These are phyloP conservation scores for Peromyscus aztecus DNA, from an alignment of 2,797 vertebrate genomes.

Conservation along the genomic window DNA sequence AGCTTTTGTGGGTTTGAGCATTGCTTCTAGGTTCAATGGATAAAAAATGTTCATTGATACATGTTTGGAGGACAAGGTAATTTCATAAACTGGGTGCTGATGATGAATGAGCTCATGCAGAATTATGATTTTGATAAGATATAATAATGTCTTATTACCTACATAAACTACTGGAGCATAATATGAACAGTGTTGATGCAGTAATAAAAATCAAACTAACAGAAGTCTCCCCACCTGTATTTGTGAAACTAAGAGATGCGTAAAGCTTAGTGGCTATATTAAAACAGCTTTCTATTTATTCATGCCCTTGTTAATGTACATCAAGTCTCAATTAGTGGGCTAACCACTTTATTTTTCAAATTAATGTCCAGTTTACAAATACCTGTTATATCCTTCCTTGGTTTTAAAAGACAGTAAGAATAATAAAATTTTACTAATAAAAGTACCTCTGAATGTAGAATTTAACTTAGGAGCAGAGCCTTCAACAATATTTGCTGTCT, in stretches of 20 bases:
- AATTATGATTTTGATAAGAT: constrained; percentile 56
- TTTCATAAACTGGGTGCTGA: constrained; percentile 59
- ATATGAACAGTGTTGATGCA: constrained; percentile 12
- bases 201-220: constrained; percentile 70
- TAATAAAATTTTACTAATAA: constrained; percentile 41
- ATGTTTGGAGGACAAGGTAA: constrained; percentile 72
- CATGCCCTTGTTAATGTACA: constrained; percentile 19
- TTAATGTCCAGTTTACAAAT: constrained; percentile 60
- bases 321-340: constrained; percentile 51
- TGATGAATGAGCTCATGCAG: constrained; percentile 63
- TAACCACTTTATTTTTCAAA: constrained; percentile 67
- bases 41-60: constrained; percentile 72
- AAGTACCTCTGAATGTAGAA: constrained; percentile 17
- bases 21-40: constrained; percentile 66
- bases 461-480: constrained; percentile 41
- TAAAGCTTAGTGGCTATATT: constrained; percentile 4
- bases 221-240: constrained; percentile 41
- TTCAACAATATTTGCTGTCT: constrained; percentile 43
- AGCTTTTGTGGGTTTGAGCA: constrained; percentile 73
- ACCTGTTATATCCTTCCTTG: constrained; percentile 44
- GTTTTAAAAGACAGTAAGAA: constrained; percentile 27
- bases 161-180: constrained; percentile 41
- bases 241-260: constrained; percentile 65
- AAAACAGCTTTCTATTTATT: constrained; percentile 56
- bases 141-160: constrained; percentile 57